Base-by-base conservation (phyloP, 1,140 invertebrate genomes). In the Thalassaphorura encarpata region DNA sequence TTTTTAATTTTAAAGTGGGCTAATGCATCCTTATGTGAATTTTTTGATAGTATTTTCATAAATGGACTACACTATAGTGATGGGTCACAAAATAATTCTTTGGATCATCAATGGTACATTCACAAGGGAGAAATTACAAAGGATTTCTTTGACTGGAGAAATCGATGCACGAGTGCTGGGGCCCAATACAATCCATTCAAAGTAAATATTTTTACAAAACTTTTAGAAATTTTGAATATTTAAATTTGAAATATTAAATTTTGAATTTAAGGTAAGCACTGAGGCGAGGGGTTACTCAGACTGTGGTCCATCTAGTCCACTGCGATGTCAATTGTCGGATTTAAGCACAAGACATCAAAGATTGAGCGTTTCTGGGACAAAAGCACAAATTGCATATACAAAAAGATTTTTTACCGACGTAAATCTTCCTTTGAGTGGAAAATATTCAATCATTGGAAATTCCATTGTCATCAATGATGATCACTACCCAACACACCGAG, bases 121-220 rank as follows among this genome's bases (percentile, higher is more conserved):
- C 80, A 83, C 60, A 70, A 74, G 21, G 67, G 77, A 58, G 69
- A 76, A 51, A 76, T 80, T 1, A 84, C 82, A n/a, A 81, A 80
- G 63, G 92, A 96, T 70, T 94, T 87, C 68, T 92, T 91, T 67
- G 88, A 91, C 68, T 94, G 89, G 89, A 84, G 82, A 42, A 80
- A 76, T 52, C 73, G 92, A 43, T 94, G 89, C 70, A 69, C 87
- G 2, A 90, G 86, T 62, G 78, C 87, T 4, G 87, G 85, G n/a
- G 66, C 69, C 3, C 74, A 85, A 53, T 92, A 78, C 66, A 90
- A 95, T 75, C 89, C 90, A 0, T 82, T 83, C 64, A 80, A 82
- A 58, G 81, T 92, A 65, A 72, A 71, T 55, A n/a, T n/a, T n/a
- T n/a, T n/a, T n/a, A n/a, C n/a, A n/a, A n/a, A n/a, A n/a, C n/a